Evolutionary conservation across 2,113 vertebrate species (phyloP).

Genomic region (Syngnathoides biaculeatus): DNA sequence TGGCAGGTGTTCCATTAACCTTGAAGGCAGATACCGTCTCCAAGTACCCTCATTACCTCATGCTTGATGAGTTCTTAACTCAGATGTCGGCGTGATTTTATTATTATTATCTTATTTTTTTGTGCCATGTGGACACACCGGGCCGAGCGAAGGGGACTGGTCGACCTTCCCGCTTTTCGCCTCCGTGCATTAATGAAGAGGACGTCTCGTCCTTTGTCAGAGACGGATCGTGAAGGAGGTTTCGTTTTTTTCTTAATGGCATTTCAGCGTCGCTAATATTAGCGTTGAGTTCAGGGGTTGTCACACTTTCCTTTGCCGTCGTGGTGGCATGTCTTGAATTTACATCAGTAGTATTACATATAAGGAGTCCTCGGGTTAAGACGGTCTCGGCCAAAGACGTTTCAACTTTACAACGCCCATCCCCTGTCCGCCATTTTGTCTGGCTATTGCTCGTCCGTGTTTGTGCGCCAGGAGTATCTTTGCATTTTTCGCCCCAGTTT

Average conservation of each 20-base stretch:
- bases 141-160: background rate
- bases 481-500: no score
- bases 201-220: constrained; percentile 45
- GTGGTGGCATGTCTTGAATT: no score
- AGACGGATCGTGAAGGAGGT: constrained; percentile 22
- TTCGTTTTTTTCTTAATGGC: constrained; percentile 43
- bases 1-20: constrained; percentile 58
- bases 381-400: no score
- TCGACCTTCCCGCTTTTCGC: constrained; percentile 17
- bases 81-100: constrained; percentile 25
- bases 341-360: no score
- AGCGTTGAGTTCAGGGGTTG: constrained; percentile 11
- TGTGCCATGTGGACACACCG: background rate
- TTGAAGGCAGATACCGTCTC: constrained; percentile 41
- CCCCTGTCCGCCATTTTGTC: no score
- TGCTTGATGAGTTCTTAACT: constrained; percentile 51
- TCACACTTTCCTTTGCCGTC: background rate
- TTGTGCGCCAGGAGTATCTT: no score
- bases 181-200: constrained; percentile 60
- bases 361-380: no score
- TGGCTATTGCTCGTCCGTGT: no score
- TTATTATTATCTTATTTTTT: no score
- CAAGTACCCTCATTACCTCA: constrained; percentile 51
- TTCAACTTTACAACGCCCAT: no score
- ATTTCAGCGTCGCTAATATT: constrained; percentile 52